phyloP scores from a whole-genome alignment of 2,113 vertebrate genomes.

The Neopipo cinnamomea region DNA sequence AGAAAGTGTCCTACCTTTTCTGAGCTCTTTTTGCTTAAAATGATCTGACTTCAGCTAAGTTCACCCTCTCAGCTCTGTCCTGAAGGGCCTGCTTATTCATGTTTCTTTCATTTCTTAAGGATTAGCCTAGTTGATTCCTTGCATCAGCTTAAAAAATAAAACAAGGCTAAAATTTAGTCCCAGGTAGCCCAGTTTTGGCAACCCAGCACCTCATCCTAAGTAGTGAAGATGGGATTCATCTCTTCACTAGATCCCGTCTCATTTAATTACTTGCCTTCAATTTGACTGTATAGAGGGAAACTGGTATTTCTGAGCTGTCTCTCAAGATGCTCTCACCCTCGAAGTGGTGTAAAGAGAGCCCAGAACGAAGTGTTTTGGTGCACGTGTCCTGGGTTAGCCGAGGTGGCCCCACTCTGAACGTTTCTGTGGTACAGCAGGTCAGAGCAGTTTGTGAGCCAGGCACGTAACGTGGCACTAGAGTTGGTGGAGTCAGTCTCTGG shows the following conservation, averaged over 20 bases:
- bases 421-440: background rate
- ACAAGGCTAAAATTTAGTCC: background rate
- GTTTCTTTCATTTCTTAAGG: background rate
- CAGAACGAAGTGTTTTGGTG: background rate
- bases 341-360: background rate
- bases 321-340: background rate
- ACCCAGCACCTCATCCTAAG: background rate
- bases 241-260: background rate
- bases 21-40: background rate
- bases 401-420: fast-evolving
- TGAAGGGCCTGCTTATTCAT: background rate
- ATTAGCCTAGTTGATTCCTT: background rate
- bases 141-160: background rate
- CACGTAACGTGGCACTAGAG: fast-evolving
- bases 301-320: background rate
- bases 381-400: fast-evolving
- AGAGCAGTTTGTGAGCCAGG: background rate
- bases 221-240: background rate
- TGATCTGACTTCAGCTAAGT: background rate
- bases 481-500: background rate
- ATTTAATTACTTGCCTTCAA: background rate
- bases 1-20: background rate
- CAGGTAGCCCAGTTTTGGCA: background rate
- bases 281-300: background rate
- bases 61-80: background rate